Conservation (phyloP, 2,113 vertebrate species). For the Blennius ocellaris region DNA sequence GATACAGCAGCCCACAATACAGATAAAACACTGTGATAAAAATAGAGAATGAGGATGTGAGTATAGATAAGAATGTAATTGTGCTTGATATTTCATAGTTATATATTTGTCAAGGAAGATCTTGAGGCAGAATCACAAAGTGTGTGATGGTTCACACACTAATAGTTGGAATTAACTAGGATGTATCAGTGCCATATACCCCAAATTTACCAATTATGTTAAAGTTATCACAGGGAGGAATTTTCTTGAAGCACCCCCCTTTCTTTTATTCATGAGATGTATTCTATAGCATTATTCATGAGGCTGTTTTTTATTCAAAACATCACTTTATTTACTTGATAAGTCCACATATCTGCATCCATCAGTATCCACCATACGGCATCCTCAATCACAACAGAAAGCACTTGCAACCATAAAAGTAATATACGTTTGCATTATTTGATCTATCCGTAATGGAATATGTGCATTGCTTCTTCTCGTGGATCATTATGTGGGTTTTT, state of each 20-base stretch:
- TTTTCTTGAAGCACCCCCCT: neutral
- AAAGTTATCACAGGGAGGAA: neutral
- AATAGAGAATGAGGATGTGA: too few relatives aligned
- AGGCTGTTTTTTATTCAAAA: neutral
- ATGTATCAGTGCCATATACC: too few relatives aligned
- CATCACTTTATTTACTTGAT: neutral
- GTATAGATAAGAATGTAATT: too few relatives aligned
- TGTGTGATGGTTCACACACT: too few relatives aligned
- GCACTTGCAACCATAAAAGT: neutral
- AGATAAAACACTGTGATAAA: too few relatives aligned
- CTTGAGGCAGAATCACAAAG: too few relatives aligned
- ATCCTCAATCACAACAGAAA: neutral
- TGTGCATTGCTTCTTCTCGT: slow-evolving; percentile 10
- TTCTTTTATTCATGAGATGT: too few relatives aligned
- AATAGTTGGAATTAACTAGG: too few relatives aligned
- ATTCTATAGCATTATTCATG: neutral
- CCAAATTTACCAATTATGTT: neutral
- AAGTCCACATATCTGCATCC: slow-evolving; percentile 5
- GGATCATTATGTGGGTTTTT: slow-evolving; percentile 13
- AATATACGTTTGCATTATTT: slow-evolving; percentile 16
- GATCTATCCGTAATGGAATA: slow-evolving; percentile 6
- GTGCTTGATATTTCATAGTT: too few relatives aligned
- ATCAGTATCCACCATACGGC: neutral
- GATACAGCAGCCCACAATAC: too few relatives aligned
- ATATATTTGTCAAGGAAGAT: too few relatives aligned